Percentiles rank a stretch among this genome's conserved stretches.
These are phyloP conservation scores for Euproctis similis DNA, from an alignment of 2,888 invertebrate genomes.

Conservation along the genomic window DNA sequence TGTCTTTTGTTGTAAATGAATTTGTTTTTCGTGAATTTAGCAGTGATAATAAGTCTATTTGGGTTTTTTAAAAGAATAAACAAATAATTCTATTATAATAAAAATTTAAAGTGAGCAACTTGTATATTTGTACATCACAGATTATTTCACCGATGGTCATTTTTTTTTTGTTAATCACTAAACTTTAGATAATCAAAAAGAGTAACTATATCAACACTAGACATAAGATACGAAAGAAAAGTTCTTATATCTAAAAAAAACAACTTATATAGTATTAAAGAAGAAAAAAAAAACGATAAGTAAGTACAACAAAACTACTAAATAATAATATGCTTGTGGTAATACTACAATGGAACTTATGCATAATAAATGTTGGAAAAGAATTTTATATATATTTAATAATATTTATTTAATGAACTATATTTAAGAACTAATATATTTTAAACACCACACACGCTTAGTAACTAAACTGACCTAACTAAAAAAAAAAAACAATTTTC, in stretches of 20 bases:
- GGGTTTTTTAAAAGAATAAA: conserved; percentile 11
- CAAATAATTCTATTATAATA: conserved; percentile 31
- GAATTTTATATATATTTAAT: too few species aligned
- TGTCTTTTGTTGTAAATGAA: conserved; percentile 4
- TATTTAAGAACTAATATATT: too few species aligned
- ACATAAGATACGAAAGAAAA: too few species aligned
- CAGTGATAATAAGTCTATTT: conserved; percentile 6
- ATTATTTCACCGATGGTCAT: conserved; percentile 22
- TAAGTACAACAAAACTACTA: conserved; percentile 50
- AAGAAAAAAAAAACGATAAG: conserved; percentile 31
- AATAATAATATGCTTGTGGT: conserved; percentile 33
- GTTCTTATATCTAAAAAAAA: conserved; percentile 17
- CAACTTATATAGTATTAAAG: conserved; percentile 23
- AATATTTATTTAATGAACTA: too few species aligned
- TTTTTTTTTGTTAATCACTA: conserved; percentile 14
- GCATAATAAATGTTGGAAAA: conserved; percentile 22
- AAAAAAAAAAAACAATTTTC: too few species aligned
- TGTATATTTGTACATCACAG: conserved; percentile 51
- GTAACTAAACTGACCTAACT: too few species aligned
- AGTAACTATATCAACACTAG: conserved; percentile 7
- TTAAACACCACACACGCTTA: too few species aligned
- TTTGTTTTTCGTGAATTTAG: neutral
- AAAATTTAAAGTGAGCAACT: conserved; percentile 65
- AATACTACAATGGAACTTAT: conserved; percentile 43
- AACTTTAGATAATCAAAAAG: conserved; percentile 13